These are phyloP conservation scores for Monochamus alternatus DNA, from an alignment of 2,888 invertebrate genomes.

Conservation along the genomic window DNA sequence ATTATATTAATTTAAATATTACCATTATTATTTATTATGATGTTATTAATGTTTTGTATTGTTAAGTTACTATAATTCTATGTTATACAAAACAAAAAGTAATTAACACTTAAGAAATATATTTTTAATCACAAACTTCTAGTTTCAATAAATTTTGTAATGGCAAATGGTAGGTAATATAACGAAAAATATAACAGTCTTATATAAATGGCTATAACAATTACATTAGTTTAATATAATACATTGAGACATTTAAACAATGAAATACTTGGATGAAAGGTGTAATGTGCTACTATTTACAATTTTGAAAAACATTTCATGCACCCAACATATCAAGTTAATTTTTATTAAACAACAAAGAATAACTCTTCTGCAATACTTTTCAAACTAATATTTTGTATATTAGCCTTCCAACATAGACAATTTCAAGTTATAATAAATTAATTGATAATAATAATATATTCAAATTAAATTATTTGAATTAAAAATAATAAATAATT, in stretches of 20 bases:
- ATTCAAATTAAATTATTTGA: too few species aligned
- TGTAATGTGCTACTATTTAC: slow-evolving; percentile 1
- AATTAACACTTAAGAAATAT: neutral
- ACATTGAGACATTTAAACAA: slow-evolving; percentile 29
- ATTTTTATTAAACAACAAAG: neutral
- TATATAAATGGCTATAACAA: slow-evolving; percentile 44
- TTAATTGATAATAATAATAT: too few species aligned
- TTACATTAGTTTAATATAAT: slow-evolving; percentile 39
- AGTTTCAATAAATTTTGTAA: neutral
- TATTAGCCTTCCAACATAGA: too few species aligned
- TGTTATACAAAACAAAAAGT: neutral
- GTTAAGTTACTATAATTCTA: neutral
- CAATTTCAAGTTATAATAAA: too few species aligned
- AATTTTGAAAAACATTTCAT: neutral
- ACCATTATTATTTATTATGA: too few species aligned
- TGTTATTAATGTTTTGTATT: neutral
- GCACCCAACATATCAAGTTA: neutral
- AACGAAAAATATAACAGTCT: slow-evolving; percentile 45
- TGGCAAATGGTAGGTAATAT: slow-evolving; percentile 21
- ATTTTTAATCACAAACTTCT: neutral
- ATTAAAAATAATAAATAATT: too few species aligned
- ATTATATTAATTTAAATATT: too few species aligned
- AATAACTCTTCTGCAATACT: too few species aligned
- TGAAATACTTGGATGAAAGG: slow-evolving; percentile 27
- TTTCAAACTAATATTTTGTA: too few species aligned